Base-by-base conservation (phyloP, 2,888 invertebrate species). In the Agrochola litura region DNA sequence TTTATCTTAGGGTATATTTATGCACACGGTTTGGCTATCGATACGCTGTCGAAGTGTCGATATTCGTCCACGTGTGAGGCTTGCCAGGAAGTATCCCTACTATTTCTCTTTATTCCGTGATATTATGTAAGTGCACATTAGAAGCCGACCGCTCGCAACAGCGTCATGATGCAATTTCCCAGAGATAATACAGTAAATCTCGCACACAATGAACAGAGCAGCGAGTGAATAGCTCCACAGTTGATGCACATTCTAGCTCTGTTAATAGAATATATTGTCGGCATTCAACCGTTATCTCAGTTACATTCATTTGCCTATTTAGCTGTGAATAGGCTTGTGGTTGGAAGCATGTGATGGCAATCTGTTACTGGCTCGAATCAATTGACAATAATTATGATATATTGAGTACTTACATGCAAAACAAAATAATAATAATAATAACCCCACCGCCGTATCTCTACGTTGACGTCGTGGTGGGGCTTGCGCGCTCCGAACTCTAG, bases 141-240 rank as follows among this genome's bases (percentile, higher is more conserved):
- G 14, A 37, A 25, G 43, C 19, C n/a, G 12, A 67, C 14, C n/a
- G n/a, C n/a, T 61, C 41, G 52, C 70, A 54, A 58, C 63, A 61
- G 56, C 30, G n/a, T 56, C 37, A 49, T 58, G 52, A 30, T 56
- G 71, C 60, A 61, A 54, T 30, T 37, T 43, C 22, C 10, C 56
- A 52, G n/a, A 78, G n/a, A 41, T 49, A 19, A 30, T 61, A 67
- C 68, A 70, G 43, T 79, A 68, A 60, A 65, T 82, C 74, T 60
- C 22, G 22, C 52, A 49, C 14, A 79, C 79, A 83, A 73, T 73
- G 72, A 83, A 83, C 83, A 76, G 79, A 79, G 58, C 41, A 25
- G 54, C 66, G 43, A 46, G 61, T 60, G 66, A 76, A 79, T 72
- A 61, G 69, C 56, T 54, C 56, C 71, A 52, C 76, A 68, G 79